These are phyloP conservation scores for Gavia stellata DNA, from an alignment of 2,113 vertebrate genomes.

Conservation along the genomic window DNA sequence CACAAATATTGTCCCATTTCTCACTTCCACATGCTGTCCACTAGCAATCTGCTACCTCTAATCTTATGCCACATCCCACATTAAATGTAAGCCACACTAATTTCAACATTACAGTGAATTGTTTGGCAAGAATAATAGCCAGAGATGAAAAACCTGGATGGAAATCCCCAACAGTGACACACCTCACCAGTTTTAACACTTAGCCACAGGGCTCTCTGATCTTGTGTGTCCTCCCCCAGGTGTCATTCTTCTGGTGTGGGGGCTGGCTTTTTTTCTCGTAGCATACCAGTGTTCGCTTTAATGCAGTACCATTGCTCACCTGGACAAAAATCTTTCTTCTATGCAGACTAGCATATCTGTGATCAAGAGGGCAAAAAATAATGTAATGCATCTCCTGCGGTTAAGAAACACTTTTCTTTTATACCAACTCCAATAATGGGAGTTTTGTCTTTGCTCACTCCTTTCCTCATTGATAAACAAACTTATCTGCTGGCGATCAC, in stretches of 20 bases:
- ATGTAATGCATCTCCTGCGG: neutral
- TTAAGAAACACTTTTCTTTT: neutral
- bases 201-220: neutral
- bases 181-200: neutral
- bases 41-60: neutral
- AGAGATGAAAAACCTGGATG: neutral
- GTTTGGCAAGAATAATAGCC: neutral
- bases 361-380: neutral
- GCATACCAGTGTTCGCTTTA: neutral
- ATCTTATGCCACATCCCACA: neutral
- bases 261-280: neutral
- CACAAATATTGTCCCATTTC: neutral
- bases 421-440: neutral
- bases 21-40: neutral
- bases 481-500: neutral
- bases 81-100: neutral
- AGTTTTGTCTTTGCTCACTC: neutral
- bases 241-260: neutral
- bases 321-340: neutral
- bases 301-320: neutral
- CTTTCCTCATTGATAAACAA: neutral
- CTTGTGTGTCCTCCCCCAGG: neutral
- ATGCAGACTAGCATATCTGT: neutral
- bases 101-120: neutral
- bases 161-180: neutral